phyloP scores from a whole-genome alignment of 1,140 invertebrate genomes.

The Brachionus plicatilis region DNA sequence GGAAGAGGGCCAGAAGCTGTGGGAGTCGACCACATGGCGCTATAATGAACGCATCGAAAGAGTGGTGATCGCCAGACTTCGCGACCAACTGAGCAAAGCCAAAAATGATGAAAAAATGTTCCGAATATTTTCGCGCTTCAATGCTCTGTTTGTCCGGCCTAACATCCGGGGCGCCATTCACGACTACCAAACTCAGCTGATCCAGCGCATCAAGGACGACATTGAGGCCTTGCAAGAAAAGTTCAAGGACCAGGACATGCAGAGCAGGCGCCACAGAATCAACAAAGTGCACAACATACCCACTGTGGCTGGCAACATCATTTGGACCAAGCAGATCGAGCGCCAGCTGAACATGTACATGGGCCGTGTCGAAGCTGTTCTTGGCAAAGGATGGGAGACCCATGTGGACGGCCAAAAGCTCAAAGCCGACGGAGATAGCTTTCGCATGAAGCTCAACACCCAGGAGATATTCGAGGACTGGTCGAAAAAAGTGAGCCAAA shows the following conservation, averaged over 20 bases:
- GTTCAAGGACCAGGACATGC: slow-evolving; percentile 76
- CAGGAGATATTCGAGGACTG: slow-evolving; percentile 96
- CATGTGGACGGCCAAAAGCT: slow-evolving; percentile 97
- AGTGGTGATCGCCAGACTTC: slow-evolving; percentile 88
- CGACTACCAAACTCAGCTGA: slow-evolving; percentile 97
- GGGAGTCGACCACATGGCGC: slow-evolving; percentile 85
- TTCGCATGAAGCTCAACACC: slow-evolving; percentile 87
- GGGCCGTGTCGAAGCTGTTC: slow-evolving; percentile 89
- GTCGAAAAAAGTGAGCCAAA: slow-evolving; percentile 65
- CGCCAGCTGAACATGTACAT: slow-evolving; percentile 93
- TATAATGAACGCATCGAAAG: slow-evolving; percentile 96
- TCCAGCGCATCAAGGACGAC: slow-evolving; percentile 97
- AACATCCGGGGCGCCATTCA: slow-evolving; percentile 96
- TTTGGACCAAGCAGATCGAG: slow-evolving; percentile 70
- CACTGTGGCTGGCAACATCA: slow-evolving; percentile 90
- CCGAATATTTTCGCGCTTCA: slow-evolving; percentile 92
- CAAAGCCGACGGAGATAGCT: slow-evolving; percentile 94
- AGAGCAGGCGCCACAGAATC: slow-evolving; percentile 76
- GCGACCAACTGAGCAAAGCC: slow-evolving; percentile 92
- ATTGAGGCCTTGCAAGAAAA: slow-evolving; percentile 95
- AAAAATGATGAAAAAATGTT: slow-evolving; percentile 99
- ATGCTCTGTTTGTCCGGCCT: slow-evolving; percentile 93
- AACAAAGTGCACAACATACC: slow-evolving; percentile 86
- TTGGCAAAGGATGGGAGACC: slow-evolving; percentile 97
- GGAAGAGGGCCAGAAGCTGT: slow-evolving; percentile 89